Base-by-base conservation (phyloP, 2,797 vertebrate genomes). In the Lithobates sylvaticus region DNA sequence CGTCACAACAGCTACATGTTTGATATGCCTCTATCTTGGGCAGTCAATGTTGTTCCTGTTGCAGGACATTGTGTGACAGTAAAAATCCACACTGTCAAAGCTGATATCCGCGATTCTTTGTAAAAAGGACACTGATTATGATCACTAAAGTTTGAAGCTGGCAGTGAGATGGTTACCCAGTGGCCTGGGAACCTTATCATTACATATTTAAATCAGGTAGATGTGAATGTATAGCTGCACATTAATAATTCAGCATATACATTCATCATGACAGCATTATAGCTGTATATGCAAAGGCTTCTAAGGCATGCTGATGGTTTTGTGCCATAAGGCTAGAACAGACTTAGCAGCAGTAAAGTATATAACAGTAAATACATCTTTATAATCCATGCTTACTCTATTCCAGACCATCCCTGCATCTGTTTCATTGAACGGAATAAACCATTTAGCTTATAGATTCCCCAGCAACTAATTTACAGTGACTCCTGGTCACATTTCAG, bases 401-500 rank as follows among this genome's bases (percentile, higher is more conserved):
- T 67, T 26, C 26, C 10, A 67, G 12, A 13, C 10, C 65, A 26
- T 26, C 18, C 64, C 65, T 26, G 27, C 65, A 67, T 67, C 65
- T 67, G 10, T 67, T 29, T 67, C 65, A 67, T 12, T 29, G 27
- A 67, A 67, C 65, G 3, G 10, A 67, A 67, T 67, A 26, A 67
- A 67, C n/a, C 27, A 18, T 67, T 67, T 67, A 27, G 65, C 65
- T 23, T 61, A 61, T 61, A 61, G 21, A 61, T 61, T 61, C 54
- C 21, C 54, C 26, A 29, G n/a, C n/a, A 67, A 67, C 65, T 67
- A 67, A 67, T 67, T 67, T 67, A 67, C 65, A 15, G n/a, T 67
- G 65, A 67, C 65, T 67, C 27, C 54, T 61, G 21, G 54, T 61
- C 54, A 61, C 54, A 61, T 61, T n/a, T 61, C 54, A 61, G 54